Conservation (phyloP, 2,797 vertebrate genomes). For the Melanotaenia trifasciata region DNA sequence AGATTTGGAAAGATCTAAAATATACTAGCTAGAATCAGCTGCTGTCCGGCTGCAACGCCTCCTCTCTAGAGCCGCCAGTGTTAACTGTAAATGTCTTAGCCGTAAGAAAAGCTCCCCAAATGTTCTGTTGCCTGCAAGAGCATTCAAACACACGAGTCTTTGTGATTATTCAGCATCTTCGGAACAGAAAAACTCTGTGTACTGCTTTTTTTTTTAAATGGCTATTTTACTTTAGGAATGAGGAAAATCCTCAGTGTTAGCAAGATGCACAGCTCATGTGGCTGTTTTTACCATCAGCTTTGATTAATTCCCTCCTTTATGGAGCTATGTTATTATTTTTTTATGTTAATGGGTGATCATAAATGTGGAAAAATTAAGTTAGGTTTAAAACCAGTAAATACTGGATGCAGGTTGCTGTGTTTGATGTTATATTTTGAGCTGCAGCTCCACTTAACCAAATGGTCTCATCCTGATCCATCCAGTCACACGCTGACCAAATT, state of each 20-base stretch:
- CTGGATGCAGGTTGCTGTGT: background rate
- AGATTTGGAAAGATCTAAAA: background rate
- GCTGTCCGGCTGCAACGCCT: background rate
- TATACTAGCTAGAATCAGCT: background rate
- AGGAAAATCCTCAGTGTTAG: background rate
- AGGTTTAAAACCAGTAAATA: background rate
- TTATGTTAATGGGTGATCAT: background rate
- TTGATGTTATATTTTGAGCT: background rate
- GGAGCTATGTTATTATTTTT: background rate
- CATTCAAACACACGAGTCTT: background rate
- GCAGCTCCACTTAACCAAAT: background rate
- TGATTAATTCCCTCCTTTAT: background rate
- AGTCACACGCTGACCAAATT: background rate
- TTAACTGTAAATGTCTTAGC: background rate
- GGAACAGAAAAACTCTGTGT: background rate
- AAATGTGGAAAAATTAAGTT: background rate
- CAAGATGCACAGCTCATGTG: background rate
- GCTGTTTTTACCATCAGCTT: background rate
- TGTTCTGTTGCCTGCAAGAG: background rate
- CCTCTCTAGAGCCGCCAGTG: background rate
- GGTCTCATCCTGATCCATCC: background rate
- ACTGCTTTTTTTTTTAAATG: background rate
- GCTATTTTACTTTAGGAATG: background rate
- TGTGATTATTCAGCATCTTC: background rate
- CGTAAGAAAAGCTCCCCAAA: background rate